Percentiles rank a stretch among this genome's conserved stretches.
These are phyloP conservation scores for Melipona quadrifasciata DNA, from an alignment of 1,140 invertebrate genomes.

Conservation along the genomic window DNA sequence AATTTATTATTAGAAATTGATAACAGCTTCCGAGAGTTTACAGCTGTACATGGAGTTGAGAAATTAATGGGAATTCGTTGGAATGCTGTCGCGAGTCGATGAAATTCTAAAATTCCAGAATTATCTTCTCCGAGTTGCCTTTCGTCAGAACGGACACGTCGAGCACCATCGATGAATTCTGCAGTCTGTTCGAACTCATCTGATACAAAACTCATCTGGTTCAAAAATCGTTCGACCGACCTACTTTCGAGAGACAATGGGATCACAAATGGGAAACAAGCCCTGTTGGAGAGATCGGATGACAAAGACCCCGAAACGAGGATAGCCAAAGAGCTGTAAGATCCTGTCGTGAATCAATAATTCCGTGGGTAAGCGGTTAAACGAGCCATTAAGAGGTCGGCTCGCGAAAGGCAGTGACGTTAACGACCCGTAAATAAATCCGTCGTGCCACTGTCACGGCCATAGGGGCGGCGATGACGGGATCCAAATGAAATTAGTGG, in stretches of 20 bases:
- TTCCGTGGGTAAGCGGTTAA: neutral
- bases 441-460: neutral
- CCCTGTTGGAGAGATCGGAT: neutral
- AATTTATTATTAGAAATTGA: too few species aligned
- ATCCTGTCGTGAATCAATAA: slow-evolving; percentile 31
- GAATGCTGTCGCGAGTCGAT: too few species aligned
- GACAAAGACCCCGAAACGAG: neutral
- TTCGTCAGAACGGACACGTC: neutral
- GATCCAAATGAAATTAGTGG: neutral
- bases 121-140: neutral
- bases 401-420: neutral
- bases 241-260: neutral
- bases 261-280: neutral
- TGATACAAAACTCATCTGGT: too few species aligned
- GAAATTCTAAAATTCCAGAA: neutral
- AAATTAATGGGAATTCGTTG: too few species aligned
- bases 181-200: neutral
- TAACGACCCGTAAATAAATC: slow-evolving; percentile 24
- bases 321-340: too few species aligned
- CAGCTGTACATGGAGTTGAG: too few species aligned
- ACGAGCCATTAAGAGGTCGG: slow-evolving; percentile 12
- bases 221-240: neutral
- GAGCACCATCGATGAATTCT: too few species aligned
- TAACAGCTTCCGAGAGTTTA: too few species aligned
- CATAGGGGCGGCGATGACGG: neutral